Evolutionary conservation across 2,113 vertebrate species (phyloP).

Genomic region (Danio rerio): GRCz12tu NC_133193.1:16224501-16225000

Average conservation of each 20-base stretch:
- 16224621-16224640: conserved; percentile 96
- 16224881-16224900: no score
- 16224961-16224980: no score
- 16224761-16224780: no score
- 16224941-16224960: no score
- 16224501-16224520: conserved; percentile 76
- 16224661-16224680: conserved; percentile 97
- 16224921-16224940: no score
- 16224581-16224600: background rate
- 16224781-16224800: no score
- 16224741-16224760: conserved; percentile 54
- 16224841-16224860: no score
- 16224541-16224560: conserved; percentile 12
- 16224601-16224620: conserved; percentile 92
- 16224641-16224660: conserved; percentile 94
- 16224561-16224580: background rate
- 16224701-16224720: conserved; percentile 93
- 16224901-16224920: no score
- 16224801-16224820: background rate
- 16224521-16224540: background rate
- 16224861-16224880: no score
- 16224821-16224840: no score
- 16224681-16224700: conserved; percentile 97
- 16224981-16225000: no score
- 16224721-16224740: conserved; percentile 86